A percentile compares a stretch with the other conserved stretches of the same genome.
Conservation (phyloP, 2,797 vertebrate species). For the Hydrophis major region DNA sequence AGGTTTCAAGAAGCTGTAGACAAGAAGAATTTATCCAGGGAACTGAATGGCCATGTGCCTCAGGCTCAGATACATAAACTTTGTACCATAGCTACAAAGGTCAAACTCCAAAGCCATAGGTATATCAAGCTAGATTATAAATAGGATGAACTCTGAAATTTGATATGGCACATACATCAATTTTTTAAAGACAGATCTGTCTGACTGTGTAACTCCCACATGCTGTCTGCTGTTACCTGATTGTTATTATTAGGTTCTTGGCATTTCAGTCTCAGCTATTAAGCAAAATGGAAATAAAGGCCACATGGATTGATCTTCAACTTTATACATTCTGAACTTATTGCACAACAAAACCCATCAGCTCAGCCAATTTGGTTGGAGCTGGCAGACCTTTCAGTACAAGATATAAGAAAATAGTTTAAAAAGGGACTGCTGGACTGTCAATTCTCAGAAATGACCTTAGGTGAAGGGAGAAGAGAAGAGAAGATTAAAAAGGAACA, state of each 20-base stretch:
- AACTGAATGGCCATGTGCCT: not conserved
- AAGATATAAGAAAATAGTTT: not conserved
- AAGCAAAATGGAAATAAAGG: not conserved
- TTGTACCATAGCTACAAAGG: not conserved
- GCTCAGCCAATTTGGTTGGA: not conserved
- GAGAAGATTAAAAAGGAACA: not conserved
- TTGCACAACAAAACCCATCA: not conserved
- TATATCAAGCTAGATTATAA: not conserved
- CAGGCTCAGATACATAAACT: not conserved
- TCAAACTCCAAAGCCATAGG: not conserved
- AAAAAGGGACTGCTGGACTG: not conserved
- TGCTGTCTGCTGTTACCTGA: not conserved
- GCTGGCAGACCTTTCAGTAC: not conserved
- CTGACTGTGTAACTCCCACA: not conserved
- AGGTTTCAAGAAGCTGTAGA: not conserved
- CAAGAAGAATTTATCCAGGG: not conserved
- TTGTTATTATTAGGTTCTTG: not conserved
- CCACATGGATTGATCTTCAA: not conserved
- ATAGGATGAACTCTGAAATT: not conserved
- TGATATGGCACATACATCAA: not conserved
- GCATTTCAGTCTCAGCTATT: not conserved
- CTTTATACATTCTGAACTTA: not conserved
- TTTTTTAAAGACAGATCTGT: not conserved
- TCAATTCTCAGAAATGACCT: not conserved
- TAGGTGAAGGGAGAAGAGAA: not conserved